Base-by-base conservation (phyloP, 2,797 vertebrate genomes). In the Tadarida brasiliensis region DNA sequence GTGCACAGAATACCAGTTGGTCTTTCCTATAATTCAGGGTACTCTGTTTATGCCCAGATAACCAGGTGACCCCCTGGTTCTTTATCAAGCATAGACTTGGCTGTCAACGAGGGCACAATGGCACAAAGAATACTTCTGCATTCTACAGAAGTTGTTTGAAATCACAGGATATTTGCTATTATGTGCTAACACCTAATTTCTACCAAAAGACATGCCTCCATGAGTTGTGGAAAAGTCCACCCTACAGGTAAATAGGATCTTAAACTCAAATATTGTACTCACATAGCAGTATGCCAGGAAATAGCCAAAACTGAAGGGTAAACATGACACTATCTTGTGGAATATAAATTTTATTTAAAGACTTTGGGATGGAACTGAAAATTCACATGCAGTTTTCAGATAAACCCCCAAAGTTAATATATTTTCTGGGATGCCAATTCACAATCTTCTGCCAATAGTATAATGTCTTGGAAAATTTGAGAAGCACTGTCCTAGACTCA, bases 371-470 rank as follows among this genome's bases (percentile, higher is more conserved):
- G 5, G 35, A 88, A 83, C 35, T 76, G 30, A 78, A 90, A 20
- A n/a, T 54, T 78, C 33, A 90, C n/a, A 61, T 35, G 17, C 7
- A 49, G 15, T 67, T 94, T 94, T 96, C 33, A 97, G 56, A 68
- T 51, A 26, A 24, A 24, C 1, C 10, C 28, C 20, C 3, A 30
- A 91, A 83, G 28, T 87, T 54, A 71, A 35, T 57, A 30, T 35
- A 68, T 87, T 78, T 87, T 17, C 24, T 78, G 28, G 11, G 83
- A 1, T 85, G 68, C 11, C 70, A 47, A 86, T 22, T 89, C 24
- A 67, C 1, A n/a, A 12, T 71, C 14, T 71, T 80, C 78, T 91
- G 19, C 39, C 71, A 65, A 56, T 26, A 28, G 30, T 39, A 80
- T 61, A 61, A 71, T 76, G 4, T 11, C 30, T 65, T 80, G 19